Evolutionary conservation across 2,888 invertebrate genomes (phyloP).

Genomic region (Drosophila mulleri): DNA sequence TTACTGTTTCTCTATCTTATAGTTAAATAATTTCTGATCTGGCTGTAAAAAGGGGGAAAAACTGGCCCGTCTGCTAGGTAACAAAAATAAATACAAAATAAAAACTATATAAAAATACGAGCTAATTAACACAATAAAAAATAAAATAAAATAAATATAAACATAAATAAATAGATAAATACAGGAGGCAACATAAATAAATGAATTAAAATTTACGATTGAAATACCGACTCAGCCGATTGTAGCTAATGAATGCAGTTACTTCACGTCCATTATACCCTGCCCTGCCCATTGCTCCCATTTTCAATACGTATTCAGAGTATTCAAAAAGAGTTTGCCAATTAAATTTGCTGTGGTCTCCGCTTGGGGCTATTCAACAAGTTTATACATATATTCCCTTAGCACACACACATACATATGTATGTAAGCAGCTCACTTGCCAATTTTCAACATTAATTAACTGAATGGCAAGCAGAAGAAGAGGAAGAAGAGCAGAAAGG

Average conservation of each 20-base stretch:
- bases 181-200: background rate
- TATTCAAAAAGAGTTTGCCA: background rate
- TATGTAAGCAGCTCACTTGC: constrained; percentile 22
- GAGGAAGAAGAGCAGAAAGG: background rate
- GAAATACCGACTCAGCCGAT: too few relatives aligned
- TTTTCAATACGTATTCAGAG: background rate
- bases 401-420: background rate
- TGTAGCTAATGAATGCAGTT: background rate
- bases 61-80: too few relatives aligned
- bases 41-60: too few relatives aligned
- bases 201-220: background rate
- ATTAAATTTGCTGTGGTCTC: constrained; percentile 23
- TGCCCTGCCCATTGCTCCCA: too few relatives aligned
- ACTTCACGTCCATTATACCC: background rate
- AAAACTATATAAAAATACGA: background rate
- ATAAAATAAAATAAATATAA: too few relatives aligned
- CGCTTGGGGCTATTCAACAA: background rate
- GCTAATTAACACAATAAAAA: background rate
- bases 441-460: constrained; percentile 44
- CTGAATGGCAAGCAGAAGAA: constrained; percentile 25
- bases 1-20: too few relatives aligned
- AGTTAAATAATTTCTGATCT: too few relatives aligned
- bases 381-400: background rate
- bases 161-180: background rate
- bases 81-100: too few relatives aligned